These are phyloP conservation scores for Phenacoccus solenopsis DNA, from an alignment of 1,140 invertebrate genomes.

Conservation along the genomic window DNA sequence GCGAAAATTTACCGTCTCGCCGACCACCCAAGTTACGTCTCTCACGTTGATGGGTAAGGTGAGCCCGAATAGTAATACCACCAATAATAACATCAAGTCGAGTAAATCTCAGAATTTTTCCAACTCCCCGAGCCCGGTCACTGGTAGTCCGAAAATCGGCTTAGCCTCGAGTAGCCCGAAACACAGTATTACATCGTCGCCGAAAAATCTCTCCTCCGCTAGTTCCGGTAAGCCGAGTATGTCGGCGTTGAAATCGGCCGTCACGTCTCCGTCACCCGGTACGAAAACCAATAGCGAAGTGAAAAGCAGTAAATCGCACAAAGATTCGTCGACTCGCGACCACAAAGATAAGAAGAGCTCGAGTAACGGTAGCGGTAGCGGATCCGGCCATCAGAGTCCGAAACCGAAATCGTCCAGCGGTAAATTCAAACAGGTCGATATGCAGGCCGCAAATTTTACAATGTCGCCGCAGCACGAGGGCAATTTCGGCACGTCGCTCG, in stretches of 20 bases:
- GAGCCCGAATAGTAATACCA: not conserved
- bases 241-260: conserved; percentile 68
- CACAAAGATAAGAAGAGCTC: conserved; percentile 32
- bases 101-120: conserved; percentile 39
- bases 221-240: conserved; percentile 75
- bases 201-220: conserved; percentile 45
- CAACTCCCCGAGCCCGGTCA: conserved; percentile 8
- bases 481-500: conserved; percentile 14
- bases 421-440: conserved; percentile 54
- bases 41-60: conserved; percentile 21
- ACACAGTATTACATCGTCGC: conserved; percentile 60
- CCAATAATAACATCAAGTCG: conserved; percentile 35
- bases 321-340: conserved; percentile 36
- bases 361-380: conserved; percentile 36
- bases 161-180: conserved; percentile 44
- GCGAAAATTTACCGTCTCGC: conserved; percentile 53
- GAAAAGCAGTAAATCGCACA: conserved; percentile 34
- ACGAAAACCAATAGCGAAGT: conserved; percentile 34
- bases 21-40: conserved; percentile 41
- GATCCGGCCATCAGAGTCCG: conserved; percentile 39
- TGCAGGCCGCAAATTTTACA: conserved; percentile 32
- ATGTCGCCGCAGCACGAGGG: not conserved
- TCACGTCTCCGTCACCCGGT: conserved; percentile 43
- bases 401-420: conserved; percentile 49
- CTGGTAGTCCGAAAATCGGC: conserved; percentile 27